These are phyloP conservation scores for Sorex fumeus DNA, from an alignment of 2,113 vertebrate genomes.

Conservation along the genomic window DNA sequence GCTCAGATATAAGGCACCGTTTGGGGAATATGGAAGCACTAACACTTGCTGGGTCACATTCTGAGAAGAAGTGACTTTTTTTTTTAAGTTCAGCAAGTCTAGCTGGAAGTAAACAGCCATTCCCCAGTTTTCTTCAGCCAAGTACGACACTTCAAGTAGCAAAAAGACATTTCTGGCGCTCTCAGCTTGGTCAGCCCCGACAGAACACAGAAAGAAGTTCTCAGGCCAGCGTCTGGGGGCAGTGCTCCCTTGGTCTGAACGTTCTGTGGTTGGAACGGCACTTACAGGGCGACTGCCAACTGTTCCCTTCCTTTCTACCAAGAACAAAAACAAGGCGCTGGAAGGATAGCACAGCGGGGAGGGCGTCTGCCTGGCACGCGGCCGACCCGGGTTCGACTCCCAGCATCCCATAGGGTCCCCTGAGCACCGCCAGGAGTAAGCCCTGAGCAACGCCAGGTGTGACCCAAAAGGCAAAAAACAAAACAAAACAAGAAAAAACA, in stretches of 20 bases:
- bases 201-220: not conserved
- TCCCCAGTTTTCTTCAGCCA: slow-evolving; percentile 2
- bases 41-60: not conserved
- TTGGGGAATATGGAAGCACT: not conserved
- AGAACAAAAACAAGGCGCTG: not conserved
- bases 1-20: not conserved
- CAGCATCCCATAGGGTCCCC: too few relatives aligned
- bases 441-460: too few relatives aligned
- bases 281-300: not conserved
- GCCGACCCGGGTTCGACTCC: too few relatives aligned
- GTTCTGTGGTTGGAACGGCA: not conserved
- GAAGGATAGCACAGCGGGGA: too few relatives aligned
- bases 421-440: too few relatives aligned
- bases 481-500: not conserved
- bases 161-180: slow-evolving; percentile 2
- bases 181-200: not conserved
- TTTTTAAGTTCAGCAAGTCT: slow-evolving; percentile 22
- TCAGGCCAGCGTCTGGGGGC: too few relatives aligned
- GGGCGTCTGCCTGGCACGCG: too few relatives aligned
- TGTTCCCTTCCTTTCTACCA: not conserved
- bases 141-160: not conserved
- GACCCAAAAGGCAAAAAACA: too few relatives aligned
- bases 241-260: too few relatives aligned
- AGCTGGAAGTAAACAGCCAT: slow-evolving; percentile 32
- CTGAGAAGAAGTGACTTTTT: not conserved